Evolutionary conservation across 2,888 invertebrate species (phyloP).

Genomic region (Mythimna lalbum): DNA sequence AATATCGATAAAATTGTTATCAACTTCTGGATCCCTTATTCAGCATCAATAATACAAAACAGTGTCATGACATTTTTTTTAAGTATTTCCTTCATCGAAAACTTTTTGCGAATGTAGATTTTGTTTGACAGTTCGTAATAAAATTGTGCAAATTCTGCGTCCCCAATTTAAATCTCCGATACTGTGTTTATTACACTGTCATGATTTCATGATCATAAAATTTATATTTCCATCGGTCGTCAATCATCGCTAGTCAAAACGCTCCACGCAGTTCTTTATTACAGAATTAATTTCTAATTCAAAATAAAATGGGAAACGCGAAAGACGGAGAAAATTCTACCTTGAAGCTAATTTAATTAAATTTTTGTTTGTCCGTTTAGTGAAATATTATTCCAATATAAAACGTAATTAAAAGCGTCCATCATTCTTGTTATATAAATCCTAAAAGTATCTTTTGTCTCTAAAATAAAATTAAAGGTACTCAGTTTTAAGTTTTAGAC

Average conservation of each 20-base stretch:
- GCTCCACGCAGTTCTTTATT: conserved; percentile 46
- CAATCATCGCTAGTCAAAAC: conserved; percentile 52
- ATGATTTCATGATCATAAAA: conserved; percentile 55
- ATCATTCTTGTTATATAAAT: conserved; percentile 51
- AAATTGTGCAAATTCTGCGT: conserved; percentile 38
- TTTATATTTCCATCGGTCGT: conserved; percentile 55
- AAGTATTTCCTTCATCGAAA: conserved; percentile 3
- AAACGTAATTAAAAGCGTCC: conserved; percentile 56
- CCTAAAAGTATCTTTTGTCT: conserved; percentile 55
- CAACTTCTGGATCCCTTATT: not conserved
- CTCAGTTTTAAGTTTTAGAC: conserved; percentile 41
- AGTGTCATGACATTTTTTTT: conserved; percentile 1
- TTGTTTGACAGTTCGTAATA: conserved; percentile 20
- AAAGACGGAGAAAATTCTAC: conserved; percentile 32
- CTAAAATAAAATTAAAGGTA: conserved; percentile 46
- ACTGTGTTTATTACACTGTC: conserved; percentile 53
- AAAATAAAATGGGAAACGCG: conserved; percentile 36
- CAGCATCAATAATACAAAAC: not conserved
- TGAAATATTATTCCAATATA: conserved; percentile 59
- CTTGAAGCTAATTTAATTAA: conserved; percentile 51
- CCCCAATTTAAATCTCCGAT: conserved; percentile 33
- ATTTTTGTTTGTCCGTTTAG: conserved; percentile 53
- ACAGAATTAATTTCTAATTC: conserved; percentile 48
- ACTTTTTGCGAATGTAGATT: conserved; percentile 28
- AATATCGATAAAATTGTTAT: conserved; percentile 64